These are phyloP conservation scores for Trichogramma dendrolimi DNA, from an alignment of 2,888 invertebrate genomes.

Conservation along the genomic window DNA sequence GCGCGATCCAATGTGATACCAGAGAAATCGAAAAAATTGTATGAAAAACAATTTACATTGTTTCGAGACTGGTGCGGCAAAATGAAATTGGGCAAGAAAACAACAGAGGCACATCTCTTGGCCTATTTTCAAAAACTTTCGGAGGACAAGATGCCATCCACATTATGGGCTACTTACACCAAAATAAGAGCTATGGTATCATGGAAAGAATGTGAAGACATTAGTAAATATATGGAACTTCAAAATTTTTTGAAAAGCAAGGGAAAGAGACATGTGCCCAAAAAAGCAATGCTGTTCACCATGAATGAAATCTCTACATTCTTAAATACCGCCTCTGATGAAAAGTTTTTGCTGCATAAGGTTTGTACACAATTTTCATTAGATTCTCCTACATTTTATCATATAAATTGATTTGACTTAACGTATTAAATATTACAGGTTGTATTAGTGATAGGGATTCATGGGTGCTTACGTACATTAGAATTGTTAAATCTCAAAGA, in stretches of 20 bases:
- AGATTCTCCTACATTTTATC: background rate
- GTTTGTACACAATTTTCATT: background rate
- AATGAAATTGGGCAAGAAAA: background rate
- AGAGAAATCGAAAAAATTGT: background rate
- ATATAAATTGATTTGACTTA: background rate
- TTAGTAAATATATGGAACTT: background rate
- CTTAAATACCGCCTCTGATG: background rate
- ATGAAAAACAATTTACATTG: background rate
- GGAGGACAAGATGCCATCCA: background rate
- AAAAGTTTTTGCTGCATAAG: background rate
- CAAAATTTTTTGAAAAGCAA: background rate
- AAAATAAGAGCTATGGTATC: background rate
- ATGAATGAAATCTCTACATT: background rate
- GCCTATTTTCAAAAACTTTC: background rate
- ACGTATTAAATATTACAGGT: background rate
- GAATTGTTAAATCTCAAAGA: background rate
- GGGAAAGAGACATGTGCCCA: background rate
- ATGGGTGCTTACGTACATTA: background rate
- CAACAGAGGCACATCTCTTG: background rate
- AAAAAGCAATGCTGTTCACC: background rate
- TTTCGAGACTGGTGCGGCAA: background rate
- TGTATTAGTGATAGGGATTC: background rate
- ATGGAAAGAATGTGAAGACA: background rate
- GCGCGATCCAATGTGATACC: background rate
- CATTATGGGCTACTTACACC: background rate